Conservation (phyloP, 2,888 invertebrate species). For the Uropetala carovei region DNA sequence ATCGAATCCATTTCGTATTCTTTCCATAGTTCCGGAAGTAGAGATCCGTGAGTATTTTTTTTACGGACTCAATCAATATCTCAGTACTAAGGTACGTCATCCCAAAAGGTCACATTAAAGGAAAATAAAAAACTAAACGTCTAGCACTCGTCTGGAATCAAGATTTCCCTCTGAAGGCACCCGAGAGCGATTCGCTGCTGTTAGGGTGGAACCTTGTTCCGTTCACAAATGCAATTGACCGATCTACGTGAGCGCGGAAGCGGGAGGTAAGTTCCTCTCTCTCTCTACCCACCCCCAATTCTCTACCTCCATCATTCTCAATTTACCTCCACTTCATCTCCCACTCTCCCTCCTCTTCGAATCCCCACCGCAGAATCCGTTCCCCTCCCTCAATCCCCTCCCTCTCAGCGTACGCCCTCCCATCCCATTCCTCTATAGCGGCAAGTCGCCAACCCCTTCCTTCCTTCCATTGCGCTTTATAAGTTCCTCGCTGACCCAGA, state of each 20-base stretch:
- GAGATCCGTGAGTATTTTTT: too few species aligned
- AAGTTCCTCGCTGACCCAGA: constrained; percentile 49
- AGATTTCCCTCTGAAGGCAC: background rate
- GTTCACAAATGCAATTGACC: background rate
- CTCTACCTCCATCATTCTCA: too few species aligned
- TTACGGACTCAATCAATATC: background rate
- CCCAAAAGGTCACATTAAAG: background rate
- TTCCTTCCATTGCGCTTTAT: background rate
- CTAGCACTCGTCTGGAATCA: background rate
- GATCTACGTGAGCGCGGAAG: background rate
- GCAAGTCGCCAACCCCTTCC: background rate
- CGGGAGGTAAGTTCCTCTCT: background rate
- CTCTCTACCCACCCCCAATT: background rate
- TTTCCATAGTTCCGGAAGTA: too few species aligned
- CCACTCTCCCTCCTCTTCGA: background rate
- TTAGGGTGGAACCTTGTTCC: background rate
- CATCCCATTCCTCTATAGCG: too few species aligned
- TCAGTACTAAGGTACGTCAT: background rate
- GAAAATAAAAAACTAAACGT: background rate
- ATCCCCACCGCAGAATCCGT: background rate
- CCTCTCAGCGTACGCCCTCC: too few species aligned
- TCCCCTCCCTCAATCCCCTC: background rate
- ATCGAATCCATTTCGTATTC: too few species aligned
- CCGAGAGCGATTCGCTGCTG: background rate
- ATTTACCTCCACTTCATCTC: background rate